A percentile compares a stretch with the other conserved stretches of the same genome.
Conservation (phyloP, 2,797 vertebrate species). For the Parauchenoglanis punctatus region DNA sequence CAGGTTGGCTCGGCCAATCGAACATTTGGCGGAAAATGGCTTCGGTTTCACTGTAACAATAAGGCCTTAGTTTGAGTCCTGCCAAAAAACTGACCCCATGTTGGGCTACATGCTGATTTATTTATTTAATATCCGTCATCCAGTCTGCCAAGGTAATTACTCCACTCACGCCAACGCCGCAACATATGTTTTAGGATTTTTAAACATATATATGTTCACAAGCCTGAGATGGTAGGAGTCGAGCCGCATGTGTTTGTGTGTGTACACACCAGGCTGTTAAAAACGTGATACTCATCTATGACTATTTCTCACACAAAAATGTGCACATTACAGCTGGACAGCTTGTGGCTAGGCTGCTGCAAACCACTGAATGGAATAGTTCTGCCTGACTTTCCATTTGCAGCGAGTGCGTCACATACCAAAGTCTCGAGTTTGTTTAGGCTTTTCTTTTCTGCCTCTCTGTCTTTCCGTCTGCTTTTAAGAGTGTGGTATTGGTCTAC, state of each 20-base stretch:
- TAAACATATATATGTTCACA: constrained; percentile 9
- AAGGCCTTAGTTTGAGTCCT: constrained; percentile 43
- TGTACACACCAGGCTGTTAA: background rate
- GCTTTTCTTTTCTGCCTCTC: constrained; percentile 35
- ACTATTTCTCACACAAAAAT: constrained; percentile 23
- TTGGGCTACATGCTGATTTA: constrained; percentile 50
- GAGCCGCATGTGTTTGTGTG: constrained; percentile 25
- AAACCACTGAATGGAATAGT: constrained; percentile 61
- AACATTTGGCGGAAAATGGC: constrained; percentile 54
- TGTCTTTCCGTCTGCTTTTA: constrained; percentile 37
- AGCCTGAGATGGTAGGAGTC: constrained; percentile 45
- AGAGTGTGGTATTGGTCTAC: constrained; percentile 17
- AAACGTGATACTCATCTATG: background rate
- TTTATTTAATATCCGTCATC: constrained; percentile 64
- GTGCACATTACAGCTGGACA: constrained; percentile 16
- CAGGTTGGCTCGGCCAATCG: constrained; percentile 30
- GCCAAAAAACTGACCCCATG: constrained; percentile 47
- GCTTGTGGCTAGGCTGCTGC: constrained; percentile 27
- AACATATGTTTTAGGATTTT: constrained; percentile 57
- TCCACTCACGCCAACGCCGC: constrained; percentile 53
- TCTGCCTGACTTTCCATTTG: constrained; percentile 62
- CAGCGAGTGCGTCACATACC: constrained; percentile 56
- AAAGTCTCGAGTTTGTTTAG: constrained; percentile 54
- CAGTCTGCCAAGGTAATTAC: constrained; percentile 64
- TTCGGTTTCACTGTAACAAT: constrained; percentile 63